A percentile compares a stretch with the other conserved stretches of the same genome.
phyloP scores from a whole-genome alignment of 2,797 vertebrate genomes.

The Malurus splendens region DNA sequence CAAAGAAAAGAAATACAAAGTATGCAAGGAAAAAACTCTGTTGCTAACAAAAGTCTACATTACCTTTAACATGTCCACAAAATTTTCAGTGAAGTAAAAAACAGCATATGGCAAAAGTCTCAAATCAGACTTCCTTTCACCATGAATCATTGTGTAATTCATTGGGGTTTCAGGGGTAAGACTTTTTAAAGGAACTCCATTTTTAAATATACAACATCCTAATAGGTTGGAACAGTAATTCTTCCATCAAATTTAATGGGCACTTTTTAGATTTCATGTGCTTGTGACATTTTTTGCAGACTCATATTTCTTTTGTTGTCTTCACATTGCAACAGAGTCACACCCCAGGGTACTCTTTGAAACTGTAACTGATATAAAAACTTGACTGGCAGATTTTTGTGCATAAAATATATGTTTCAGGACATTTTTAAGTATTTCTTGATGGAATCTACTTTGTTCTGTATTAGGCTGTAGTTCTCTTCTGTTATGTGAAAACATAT shows the following conservation, averaged over 20 bases:
- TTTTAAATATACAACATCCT: neutral
- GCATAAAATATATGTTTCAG: conserved; percentile 27
- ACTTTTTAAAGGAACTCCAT: neutral
- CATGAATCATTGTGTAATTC: neutral
- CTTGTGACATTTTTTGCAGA: conserved; percentile 22
- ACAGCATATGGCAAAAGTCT: neutral
- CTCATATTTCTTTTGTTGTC: conserved; percentile 39
- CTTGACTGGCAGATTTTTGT: conserved; percentile 36
- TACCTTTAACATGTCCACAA: neutral
- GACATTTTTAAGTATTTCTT: conserved; percentile 41
- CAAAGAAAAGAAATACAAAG: neutral
- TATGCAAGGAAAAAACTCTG: neutral
- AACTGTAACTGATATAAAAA: conserved; percentile 57
- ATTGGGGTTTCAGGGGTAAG: neutral
- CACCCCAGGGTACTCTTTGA: conserved; percentile 53
- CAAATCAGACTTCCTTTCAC: neutral
- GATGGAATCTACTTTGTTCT: conserved; percentile 30
- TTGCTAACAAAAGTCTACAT: neutral
- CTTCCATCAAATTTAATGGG: conserved; percentile 21
- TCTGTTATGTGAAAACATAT: conserved; percentile 40
- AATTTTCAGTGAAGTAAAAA: neutral
- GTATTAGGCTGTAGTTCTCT: conserved; percentile 31
- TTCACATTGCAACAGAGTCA: conserved; percentile 10
- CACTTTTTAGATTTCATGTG: neutral
- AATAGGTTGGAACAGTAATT: conserved; percentile 20